Evolutionary conservation across 2,888 invertebrate genomes (phyloP).

Genomic region (Drosophila neonasuta): DNA sequence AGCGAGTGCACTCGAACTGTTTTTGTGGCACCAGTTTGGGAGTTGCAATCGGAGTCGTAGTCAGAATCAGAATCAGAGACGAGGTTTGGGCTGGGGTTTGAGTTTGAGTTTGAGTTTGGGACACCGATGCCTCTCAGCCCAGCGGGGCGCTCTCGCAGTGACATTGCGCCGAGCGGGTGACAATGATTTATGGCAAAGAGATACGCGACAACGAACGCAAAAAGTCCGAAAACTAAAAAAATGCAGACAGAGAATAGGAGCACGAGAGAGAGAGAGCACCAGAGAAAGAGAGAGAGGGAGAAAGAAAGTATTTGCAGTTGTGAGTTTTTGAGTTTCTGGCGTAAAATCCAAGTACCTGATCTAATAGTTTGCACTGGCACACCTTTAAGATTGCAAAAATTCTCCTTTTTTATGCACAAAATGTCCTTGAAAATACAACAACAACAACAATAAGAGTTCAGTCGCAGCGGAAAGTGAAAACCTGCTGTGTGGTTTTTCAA

Average conservation of each 20-base stretch:
- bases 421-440: conserved; percentile 77
- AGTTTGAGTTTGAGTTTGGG: conserved; percentile 11
- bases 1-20: conserved; percentile 44
- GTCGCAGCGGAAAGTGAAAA: conserved; percentile 60
- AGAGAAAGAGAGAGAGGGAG: conserved; percentile 18
- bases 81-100: conserved; percentile 16
- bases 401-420: conserved; percentile 56
- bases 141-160: conserved; percentile 79
- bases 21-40: conserved; percentile 34
- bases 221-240: conserved; percentile 57
- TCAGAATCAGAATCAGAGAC: conserved; percentile 23
- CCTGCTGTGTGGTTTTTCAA: conserved; percentile 62
- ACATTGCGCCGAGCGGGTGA: conserved; percentile 80
- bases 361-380: conserved; percentile 10
- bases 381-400: conserved; percentile 33
- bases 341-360: conserved; percentile 43
- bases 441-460: conserved; percentile 34
- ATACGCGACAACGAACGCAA: conserved; percentile 79
- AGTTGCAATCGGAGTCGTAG: conserved; percentile 24
- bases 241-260: conserved; percentile 23
- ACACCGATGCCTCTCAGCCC: conserved; percentile 43
- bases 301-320: conserved; percentile 28
- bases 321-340: conserved; percentile 4
- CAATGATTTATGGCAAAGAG: conserved; percentile 81
- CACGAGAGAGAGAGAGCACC: conserved; percentile 1